phyloP scores from a whole-genome alignment of 2,797 vertebrate genomes.

The Sandelia bainsii region DNA sequence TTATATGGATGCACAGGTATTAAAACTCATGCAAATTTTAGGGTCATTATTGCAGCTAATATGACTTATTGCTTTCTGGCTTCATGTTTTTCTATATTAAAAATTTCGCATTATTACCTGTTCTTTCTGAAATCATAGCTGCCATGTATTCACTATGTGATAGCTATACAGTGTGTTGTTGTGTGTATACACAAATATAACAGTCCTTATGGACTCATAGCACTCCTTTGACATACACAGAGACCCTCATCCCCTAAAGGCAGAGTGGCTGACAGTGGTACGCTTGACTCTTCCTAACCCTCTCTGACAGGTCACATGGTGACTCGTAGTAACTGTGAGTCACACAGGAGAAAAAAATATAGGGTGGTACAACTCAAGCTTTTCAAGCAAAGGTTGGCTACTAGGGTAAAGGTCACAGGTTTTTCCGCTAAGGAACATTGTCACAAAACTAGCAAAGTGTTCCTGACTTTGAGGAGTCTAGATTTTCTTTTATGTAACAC shows the following conservation, averaged over 20 bases:
- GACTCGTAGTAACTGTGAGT: constrained; percentile 64
- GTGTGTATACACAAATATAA: constrained; percentile 17
- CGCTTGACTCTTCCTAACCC: constrained; percentile 54
- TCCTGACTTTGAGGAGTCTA: constrained; percentile 38
- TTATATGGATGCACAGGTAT: not conserved
- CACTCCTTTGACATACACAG: constrained; percentile 38
- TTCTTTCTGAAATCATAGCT: not conserved
- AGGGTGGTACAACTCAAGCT: constrained; percentile 10
- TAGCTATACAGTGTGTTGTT: not conserved
- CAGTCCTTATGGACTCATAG: constrained; percentile 35
- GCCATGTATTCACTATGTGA: not conserved
- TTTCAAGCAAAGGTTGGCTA: constrained; percentile 34
- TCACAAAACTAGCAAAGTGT: constrained; percentile 41
- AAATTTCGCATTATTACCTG: not conserved
- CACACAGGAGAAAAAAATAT: constrained; percentile 44
- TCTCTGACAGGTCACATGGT: constrained; percentile 71
- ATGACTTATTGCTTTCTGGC: not conserved
- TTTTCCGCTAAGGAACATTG: constrained; percentile 34
- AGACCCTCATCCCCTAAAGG: constrained; percentile 39
- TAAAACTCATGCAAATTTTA: not conserved
- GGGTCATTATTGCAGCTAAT: not conserved
- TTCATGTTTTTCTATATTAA: not conserved
- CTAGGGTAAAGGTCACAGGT: constrained; percentile 49
- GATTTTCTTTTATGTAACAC: constrained; percentile 36
- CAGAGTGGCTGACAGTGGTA: constrained; percentile 46